phyloP scores from a whole-genome alignment of 2,113 vertebrate species.

The Phocoena sinus region DNA sequence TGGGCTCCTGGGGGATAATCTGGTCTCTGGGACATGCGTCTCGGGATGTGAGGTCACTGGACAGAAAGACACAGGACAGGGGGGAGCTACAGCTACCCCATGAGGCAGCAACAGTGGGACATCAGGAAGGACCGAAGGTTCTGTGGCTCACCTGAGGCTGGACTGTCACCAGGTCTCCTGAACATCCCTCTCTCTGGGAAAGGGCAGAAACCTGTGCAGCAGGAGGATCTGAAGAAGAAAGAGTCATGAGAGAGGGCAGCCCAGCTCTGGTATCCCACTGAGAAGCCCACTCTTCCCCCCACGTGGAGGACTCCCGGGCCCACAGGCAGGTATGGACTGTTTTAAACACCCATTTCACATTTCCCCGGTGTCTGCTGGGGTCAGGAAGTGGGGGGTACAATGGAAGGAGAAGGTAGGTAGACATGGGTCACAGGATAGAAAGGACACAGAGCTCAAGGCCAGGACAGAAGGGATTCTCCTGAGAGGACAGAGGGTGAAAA shows the following conservation, averaged over 20 bases:
- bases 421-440: background rate
- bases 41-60: background rate
- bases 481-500: background rate
- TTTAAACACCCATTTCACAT: background rate
- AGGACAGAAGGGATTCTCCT: background rate
- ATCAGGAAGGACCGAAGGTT: background rate
- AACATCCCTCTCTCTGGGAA: background rate
- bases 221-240: conserved; percentile 42
- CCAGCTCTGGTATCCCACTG: background rate
- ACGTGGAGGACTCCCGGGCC: background rate
- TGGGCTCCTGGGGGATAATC: background rate
- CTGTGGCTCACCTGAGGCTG: conserved; percentile 40
- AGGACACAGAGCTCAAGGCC: background rate
- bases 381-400: background rate
- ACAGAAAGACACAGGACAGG: background rate
- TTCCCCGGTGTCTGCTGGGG: background rate
- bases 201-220: background rate
- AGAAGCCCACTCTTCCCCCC: background rate
- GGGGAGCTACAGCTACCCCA: background rate
- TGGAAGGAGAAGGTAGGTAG: background rate
- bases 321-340: background rate
- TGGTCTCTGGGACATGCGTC: background rate
- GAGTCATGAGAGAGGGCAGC: background rate
- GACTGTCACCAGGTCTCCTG: background rate
- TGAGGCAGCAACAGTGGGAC: background rate